Evolutionary conservation across 2,888 invertebrate species (phyloP), one percentile per base, ranked within the genome.

Genomic region (Cryptocephalus moraei): DNA sequence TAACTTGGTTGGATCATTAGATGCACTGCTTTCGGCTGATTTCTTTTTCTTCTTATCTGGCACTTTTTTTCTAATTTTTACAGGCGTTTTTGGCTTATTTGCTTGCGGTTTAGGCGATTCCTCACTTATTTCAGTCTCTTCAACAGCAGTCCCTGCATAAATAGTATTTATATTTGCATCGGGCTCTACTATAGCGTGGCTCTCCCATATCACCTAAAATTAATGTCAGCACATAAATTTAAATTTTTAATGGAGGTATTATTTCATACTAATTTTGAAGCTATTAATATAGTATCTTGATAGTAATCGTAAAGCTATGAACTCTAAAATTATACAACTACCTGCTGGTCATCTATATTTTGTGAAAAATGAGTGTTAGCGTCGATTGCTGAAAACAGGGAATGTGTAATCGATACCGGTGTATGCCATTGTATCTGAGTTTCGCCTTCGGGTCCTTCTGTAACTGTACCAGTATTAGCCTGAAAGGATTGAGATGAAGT

Each of bases 141-240:
- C 56, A 13, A 55, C 54, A 13, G 49, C 44, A 33, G 62, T 60
- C 6, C 56, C 58, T 32, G 66, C 62, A 48, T 70, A 70, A 39
- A 70, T 64, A 1, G 65, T 60, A 44, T 61, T 64, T 10, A 68
- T 65, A 55, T 66, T 64, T 44, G 55, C 58, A 14, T 64, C 60
- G 9, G 76, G 75, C 55, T 78, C 78, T 9, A 80, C 79, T 50
- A 80, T 79, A n/a, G 79, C 75, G 59, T 80, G 79, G 12, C 79
- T 78, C 71, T 80, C 79, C 81, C 81, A 81, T 57, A 80, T 73
- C 41, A 80, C 80, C 80, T 80, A 67, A 46, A 74, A 73, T 55
- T 39, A 42, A 47, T 36, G 11, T 32, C n/a, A 42, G 34, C 31
- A 48, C 14, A 43, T 39, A 48, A 46, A 36, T 36, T 39, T 11